Evolutionary conservation across 2,888 invertebrate genomes (phyloP).

Genomic region (Omphaloscelis lunosa): DNA sequence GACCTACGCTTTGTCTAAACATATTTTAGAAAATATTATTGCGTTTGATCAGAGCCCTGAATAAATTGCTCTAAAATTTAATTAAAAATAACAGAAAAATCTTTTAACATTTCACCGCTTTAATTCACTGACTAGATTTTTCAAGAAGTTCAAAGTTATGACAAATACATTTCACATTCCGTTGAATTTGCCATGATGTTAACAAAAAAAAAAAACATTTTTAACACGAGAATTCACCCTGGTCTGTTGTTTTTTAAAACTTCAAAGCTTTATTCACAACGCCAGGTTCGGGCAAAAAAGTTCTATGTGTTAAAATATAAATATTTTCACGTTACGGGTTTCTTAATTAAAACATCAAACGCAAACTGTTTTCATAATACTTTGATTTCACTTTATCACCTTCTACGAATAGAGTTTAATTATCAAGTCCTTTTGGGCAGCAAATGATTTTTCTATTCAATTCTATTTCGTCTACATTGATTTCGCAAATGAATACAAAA

Average conservation of each 20-base stretch:
- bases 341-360: conserved; percentile 75
- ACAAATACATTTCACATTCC: conserved; percentile 7
- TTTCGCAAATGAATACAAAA: conserved; percentile 44
- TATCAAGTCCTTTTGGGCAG: conserved; percentile 29
- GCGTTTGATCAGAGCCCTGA: background rate
- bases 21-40: background rate
- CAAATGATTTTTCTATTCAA: conserved; percentile 36
- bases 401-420: conserved; percentile 39
- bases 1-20: background rate
- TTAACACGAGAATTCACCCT: conserved; percentile 9
- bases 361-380: conserved; percentile 60
- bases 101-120: background rate
- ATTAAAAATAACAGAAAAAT: background rate
- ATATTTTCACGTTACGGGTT: conserved; percentile 60
- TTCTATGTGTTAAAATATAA: conserved; percentile 57
- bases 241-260: conserved; percentile 54
- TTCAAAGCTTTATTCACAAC: conserved; percentile 64
- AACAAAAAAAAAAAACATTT: conserved; percentile 7
- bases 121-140: background rate
- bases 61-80: background rate
- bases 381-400: conserved; percentile 56
- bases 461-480: conserved; percentile 46
- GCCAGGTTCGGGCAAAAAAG: conserved; percentile 44
- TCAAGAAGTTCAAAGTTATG: background rate
- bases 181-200: background rate